Percentiles rank a stretch among this genome's conserved stretches.
Conservation (phyloP, 2,113 vertebrate genomes). For the Gnathonemus echidnorhynchus region DNA sequence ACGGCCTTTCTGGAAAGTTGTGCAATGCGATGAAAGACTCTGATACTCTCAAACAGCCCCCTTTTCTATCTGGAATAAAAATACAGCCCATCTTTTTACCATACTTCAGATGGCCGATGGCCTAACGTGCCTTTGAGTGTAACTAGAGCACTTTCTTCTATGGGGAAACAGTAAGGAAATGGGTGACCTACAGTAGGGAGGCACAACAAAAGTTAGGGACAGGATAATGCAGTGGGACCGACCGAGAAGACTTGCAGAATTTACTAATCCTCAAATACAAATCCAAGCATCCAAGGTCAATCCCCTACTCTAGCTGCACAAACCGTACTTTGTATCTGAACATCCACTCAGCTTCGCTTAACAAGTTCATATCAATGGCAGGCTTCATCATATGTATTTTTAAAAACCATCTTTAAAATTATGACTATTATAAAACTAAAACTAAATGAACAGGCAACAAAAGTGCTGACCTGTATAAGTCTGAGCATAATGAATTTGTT, state of each 20-base stretch:
- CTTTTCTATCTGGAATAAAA: not conserved
- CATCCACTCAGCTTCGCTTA: conserved; percentile 3
- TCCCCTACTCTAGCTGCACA: conserved; percentile 30
- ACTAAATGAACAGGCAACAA: not conserved
- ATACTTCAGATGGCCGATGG: not conserved
- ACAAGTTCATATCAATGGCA: not conserved
- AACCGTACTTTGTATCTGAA: conserved; percentile 28
- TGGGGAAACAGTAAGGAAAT: not conserved
- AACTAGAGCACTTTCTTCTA: not conserved
- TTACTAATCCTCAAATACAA: conserved; percentile 55
- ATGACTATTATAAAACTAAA: not conserved
- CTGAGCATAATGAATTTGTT: not conserved
- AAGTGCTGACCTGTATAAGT: not conserved
- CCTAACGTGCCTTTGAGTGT: not conserved
- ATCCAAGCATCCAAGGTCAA: conserved; percentile 42
- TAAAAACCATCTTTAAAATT: not conserved
- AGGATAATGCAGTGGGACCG: not conserved
- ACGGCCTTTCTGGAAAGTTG: not conserved
- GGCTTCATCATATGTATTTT: not conserved
- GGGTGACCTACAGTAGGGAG: not conserved
- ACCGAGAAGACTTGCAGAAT: conserved; percentile 39
- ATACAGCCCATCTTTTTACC: not conserved
- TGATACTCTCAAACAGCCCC: not conserved
- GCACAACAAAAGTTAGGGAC: not conserved
- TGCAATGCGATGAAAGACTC: not conserved